A percentile compares a stretch with the other conserved stretches of the same genome.
These are phyloP conservation scores for Anthopleura sola DNA, from an alignment of 64 coral and sea anemone species.

Conservation along the genomic window DNA sequence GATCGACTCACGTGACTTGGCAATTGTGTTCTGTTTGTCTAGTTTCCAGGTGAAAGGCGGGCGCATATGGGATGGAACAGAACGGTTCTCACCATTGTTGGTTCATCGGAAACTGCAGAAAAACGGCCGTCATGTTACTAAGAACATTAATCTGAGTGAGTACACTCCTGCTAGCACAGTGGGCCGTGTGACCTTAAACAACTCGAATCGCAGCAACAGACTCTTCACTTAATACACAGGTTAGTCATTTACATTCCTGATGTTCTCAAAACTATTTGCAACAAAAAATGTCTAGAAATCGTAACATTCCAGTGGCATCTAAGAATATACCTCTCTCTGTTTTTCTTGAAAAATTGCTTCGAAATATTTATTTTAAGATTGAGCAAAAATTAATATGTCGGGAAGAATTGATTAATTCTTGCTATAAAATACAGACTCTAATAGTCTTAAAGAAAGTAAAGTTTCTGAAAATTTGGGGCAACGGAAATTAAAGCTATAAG, in stretches of 20 bases:
- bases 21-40: slow-evolving; percentile 89
- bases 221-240: background rate
- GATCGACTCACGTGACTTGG: slow-evolving; percentile 66
- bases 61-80: slow-evolving; percentile 49
- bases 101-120: slow-evolving; percentile 11
- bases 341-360: background rate
- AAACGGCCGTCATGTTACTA: slow-evolving; percentile 7
- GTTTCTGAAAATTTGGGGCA: background rate
- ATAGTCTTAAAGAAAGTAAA: background rate
- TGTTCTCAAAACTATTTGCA: background rate
- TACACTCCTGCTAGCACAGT: background rate
- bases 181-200: slow-evolving; percentile 1
- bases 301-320: background rate
- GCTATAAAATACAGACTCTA: background rate
- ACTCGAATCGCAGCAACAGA: background rate
- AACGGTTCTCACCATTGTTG: slow-evolving; percentile 85
- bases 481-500: background rate
- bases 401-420: background rate
- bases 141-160: background rate
- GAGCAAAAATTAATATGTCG: too few species aligned
- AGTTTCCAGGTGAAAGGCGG: slow-evolving; percentile 67
- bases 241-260: background rate
- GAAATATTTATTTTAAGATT: background rate
- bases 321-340: background rate
- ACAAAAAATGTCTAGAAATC: background rate